Conservation (phyloP, 2,888 invertebrate genomes). For the Coleophora flavipennella region DNA sequence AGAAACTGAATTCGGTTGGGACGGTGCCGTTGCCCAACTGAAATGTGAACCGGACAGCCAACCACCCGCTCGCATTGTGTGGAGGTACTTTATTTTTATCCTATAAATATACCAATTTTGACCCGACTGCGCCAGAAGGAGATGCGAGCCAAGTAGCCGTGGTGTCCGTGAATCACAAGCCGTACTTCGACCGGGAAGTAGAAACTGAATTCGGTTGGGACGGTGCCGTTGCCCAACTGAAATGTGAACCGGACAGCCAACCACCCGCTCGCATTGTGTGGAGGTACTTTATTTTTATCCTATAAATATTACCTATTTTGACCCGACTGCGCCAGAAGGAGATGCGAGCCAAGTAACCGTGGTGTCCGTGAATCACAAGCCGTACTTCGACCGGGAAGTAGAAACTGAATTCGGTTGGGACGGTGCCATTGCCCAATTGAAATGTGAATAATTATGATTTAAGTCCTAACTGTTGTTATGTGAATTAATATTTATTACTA, state of each 20-base stretch:
- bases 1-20: constrained; percentile 46
- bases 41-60: constrained; percentile 44
- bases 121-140: constrained; percentile 10
- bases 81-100: constrained; percentile 37
- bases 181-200: constrained; percentile 30
- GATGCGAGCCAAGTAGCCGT: constrained; percentile 24
- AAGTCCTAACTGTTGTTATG: no score
- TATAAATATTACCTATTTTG: neutral
- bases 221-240: constrained; percentile 38
- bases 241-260: constrained; percentile 42
- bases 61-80: constrained; percentile 37
- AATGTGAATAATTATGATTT: no score
- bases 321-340: constrained; percentile 10
- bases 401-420: constrained; percentile 47
- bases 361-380: constrained; percentile 40
- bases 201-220: constrained; percentile 47
- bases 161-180: constrained; percentile 40
- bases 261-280: constrained; percentile 41
- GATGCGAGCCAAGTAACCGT: constrained; percentile 24
- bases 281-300: constrained; percentile 33
- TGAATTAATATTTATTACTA: no score
- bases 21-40: constrained; percentile 36
- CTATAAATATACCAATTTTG: neutral
- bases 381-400: constrained; percentile 30
- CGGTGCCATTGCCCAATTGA: constrained; percentile 38